Evolutionary conservation across 2,797 vertebrate genomes (phyloP).

Genomic region (Sylvia borin): DNA sequence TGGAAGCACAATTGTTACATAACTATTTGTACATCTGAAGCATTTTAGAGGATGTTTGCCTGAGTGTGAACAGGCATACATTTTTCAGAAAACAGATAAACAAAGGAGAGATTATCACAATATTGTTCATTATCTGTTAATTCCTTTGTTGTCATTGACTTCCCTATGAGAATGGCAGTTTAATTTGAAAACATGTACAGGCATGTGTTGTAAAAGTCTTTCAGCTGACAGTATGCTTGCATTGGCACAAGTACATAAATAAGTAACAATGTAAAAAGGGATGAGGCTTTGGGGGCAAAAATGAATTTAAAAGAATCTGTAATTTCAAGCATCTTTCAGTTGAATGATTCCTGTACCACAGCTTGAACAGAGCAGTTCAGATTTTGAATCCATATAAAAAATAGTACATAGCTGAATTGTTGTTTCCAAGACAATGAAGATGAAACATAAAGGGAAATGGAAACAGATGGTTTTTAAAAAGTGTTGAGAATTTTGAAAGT

Average conservation of each 20-base stretch:
- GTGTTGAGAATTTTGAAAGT: not conserved
- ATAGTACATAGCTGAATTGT: not conserved
- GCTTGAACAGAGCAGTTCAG: not conserved
- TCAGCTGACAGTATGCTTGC: accelerated
- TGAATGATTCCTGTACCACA: not conserved
- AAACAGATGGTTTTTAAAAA: not conserved
- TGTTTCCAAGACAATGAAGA: not conserved
- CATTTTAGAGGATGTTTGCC: not conserved
- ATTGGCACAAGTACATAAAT: not conserved
- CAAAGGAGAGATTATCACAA: not conserved
- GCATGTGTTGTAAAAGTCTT: not conserved
- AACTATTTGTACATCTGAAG: not conserved
- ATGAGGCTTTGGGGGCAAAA: not conserved
- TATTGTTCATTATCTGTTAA: not conserved
- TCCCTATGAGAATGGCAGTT: not conserved
- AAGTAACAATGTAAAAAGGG: not conserved
- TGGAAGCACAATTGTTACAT: not conserved
- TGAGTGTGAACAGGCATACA: not conserved
- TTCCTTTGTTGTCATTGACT: not conserved
- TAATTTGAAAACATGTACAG: not conserved
- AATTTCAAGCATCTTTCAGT: not conserved
- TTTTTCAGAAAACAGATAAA: constrained; percentile 6
- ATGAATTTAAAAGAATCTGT: not conserved
- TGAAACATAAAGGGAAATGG: not conserved
- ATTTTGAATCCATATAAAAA: not conserved